phyloP scores from a whole-genome alignment of 2,113 vertebrate genomes.

The Cephalopterus ornatus region DNA sequence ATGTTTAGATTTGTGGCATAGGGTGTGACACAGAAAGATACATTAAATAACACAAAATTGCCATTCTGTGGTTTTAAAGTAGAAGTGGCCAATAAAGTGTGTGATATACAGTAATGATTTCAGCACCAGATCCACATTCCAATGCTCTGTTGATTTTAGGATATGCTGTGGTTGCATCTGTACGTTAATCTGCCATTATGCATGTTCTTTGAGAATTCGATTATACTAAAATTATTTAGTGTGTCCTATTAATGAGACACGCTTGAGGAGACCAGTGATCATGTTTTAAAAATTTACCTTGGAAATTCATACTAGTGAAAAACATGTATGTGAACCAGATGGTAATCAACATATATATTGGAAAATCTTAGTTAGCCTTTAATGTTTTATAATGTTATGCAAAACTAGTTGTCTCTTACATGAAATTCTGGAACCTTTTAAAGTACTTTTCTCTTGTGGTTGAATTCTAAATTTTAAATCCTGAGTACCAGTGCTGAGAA shows the following conservation, averaged over 20 bases:
- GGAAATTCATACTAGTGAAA: neutral
- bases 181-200: neutral
- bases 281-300: neutral
- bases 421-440: neutral
- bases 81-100: neutral
- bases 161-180: neutral
- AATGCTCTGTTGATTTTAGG: neutral
- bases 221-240: neutral
- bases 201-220: neutral
- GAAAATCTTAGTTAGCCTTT: neutral
- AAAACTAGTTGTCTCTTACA: neutral
- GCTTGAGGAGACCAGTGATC: neutral
- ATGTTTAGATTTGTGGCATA: neutral
- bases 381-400: neutral
- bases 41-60: neutral
- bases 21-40: neutral
- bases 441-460: neutral
- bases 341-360: accelerated
- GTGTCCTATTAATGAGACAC: neutral
- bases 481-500: neutral
- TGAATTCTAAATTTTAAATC: neutral
- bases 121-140: neutral
- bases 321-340: neutral
- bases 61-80: neutral
- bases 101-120: neutral